A percentile compares a stretch with the other conserved stretches of the same genome.
These are phyloP conservation scores for Ageneiosus marmoratus DNA, from an alignment of 2,113 vertebrate genomes.

Conservation along the genomic window DNA sequence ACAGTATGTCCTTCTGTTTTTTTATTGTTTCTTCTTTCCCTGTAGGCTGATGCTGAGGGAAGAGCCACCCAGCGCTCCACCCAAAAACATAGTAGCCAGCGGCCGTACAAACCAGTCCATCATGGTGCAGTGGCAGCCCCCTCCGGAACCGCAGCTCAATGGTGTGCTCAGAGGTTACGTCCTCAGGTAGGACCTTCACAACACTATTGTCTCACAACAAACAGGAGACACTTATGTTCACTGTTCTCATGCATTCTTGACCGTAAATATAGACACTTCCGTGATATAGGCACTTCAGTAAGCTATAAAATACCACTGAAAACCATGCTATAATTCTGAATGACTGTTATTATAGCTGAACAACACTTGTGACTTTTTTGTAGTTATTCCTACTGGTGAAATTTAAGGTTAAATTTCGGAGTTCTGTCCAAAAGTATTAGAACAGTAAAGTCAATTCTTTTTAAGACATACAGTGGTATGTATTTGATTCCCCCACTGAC, in stretches of 20 bases:
- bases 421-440: not conserved
- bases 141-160: slow-evolving; percentile 90
- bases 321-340: not conserved
- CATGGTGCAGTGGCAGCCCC: slow-evolving; percentile 98
- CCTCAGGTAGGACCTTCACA: slow-evolving; percentile 76
- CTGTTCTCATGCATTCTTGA: not conserved
- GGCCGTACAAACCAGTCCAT: slow-evolving; percentile 96
- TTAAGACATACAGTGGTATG: too few relatives aligned
- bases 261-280: too few relatives aligned
- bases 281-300: not conserved
- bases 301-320: not conserved
- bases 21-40: not conserved
- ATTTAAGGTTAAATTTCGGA: not conserved
- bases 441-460: not conserved
- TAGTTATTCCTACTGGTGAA: not conserved
- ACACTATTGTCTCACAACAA: not conserved
- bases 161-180: slow-evolving; percentile 90
- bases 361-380: too few relatives aligned
- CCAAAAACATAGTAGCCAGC: slow-evolving; percentile 93
- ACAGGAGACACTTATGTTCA: not conserved
- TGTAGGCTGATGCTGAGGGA: slow-evolving; percentile 88
- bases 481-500: too few relatives aligned
- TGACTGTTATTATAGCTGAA: not conserved
- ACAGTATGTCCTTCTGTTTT: not conserved
- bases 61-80: slow-evolving; percentile 90